Percentiles rank a stretch among this genome's conserved stretches.
Evolutionary conservation across 2,113 vertebrate genomes (phyloP).

Genomic region (Tursiops truncatus): DNA sequence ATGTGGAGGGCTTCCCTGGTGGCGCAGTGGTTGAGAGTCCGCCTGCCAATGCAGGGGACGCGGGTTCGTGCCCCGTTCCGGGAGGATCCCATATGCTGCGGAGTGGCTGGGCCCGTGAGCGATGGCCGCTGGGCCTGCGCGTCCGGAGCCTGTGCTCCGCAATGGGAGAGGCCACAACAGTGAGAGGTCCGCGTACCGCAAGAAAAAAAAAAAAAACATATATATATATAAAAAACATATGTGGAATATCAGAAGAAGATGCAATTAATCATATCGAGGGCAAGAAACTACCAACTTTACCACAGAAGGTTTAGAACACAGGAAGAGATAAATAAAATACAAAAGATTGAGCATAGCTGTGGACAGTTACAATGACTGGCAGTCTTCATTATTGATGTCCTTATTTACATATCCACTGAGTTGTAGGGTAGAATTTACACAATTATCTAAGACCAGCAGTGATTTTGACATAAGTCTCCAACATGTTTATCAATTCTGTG

Average conservation of each 20-base stretch:
- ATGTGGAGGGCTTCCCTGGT: not conserved
- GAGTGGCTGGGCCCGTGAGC: too few relatives aligned
- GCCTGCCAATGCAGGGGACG: too few relatives aligned
- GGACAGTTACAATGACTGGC: not conserved
- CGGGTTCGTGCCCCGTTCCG: too few relatives aligned
- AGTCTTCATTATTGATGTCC: not conserved
- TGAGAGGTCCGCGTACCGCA: too few relatives aligned
- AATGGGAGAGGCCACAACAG: too few relatives aligned
- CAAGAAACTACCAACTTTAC: not conserved
- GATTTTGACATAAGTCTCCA: not conserved
- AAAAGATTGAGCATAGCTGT: not conserved
- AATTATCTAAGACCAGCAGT: not conserved
- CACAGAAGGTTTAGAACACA: not conserved
- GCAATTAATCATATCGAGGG: not conserved
- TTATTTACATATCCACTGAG: not conserved
- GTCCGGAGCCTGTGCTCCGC: too few relatives aligned
- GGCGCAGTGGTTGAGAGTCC: too few relatives aligned
- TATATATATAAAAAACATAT: not conserved
- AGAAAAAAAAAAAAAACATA: too few relatives aligned
- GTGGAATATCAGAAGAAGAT: not conserved
- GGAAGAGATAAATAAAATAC: not conserved
- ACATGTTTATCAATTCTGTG: not conserved
- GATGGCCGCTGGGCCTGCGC: too few relatives aligned
- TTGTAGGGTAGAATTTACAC: not conserved
- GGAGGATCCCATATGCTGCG: too few relatives aligned